phyloP scores from a whole-genome alignment of 2,888 invertebrate genomes.

The Aethes cnicana region DNA sequence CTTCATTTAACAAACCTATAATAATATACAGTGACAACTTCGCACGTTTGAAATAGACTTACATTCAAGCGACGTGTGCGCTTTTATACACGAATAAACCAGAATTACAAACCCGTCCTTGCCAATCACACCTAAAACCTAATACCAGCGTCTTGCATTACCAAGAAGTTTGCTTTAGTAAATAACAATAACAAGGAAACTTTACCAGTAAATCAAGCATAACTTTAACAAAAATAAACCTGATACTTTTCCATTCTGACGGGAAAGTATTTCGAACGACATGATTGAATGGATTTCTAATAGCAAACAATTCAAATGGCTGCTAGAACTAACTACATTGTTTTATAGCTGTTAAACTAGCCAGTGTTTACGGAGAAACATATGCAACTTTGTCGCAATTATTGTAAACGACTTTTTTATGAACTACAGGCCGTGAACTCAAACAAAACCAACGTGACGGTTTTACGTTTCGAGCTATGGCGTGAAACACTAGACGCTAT shows the following conservation, averaged over 20 bases:
- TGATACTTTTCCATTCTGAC: conserved; percentile 16
- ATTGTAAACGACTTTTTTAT: conserved; percentile 31
- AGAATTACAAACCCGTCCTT: conserved; percentile 2
- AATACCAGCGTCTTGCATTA: too few relatives aligned
- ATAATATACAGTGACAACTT: too few relatives aligned
- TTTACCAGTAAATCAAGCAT: conserved; percentile 23
- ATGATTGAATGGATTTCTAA: conserved; percentile 29
- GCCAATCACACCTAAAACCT: not conserved
- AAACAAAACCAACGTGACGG: conserved; percentile 27
- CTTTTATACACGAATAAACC: too few relatives aligned
- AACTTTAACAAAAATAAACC: conserved; percentile 25
- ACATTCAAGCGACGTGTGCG: too few relatives aligned
- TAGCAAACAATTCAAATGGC: not conserved
- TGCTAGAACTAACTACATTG: not conserved
- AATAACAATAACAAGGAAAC: conserved; percentile 22
- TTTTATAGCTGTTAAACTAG: conserved; percentile 16
- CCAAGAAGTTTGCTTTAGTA: conserved; percentile 6
- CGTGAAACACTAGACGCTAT: conserved; percentile 4
- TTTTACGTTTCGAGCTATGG: conserved; percentile 7
- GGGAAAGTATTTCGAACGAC: conserved; percentile 26
- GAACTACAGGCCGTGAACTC: conserved; percentile 12
- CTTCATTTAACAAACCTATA: too few relatives aligned
- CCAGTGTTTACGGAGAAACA: conserved; percentile 24
- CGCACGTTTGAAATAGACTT: too few relatives aligned
- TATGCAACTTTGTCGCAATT: conserved; percentile 31